Conservation (phyloP, 2,888 invertebrate species). For the Oasisia sp. region DNA sequence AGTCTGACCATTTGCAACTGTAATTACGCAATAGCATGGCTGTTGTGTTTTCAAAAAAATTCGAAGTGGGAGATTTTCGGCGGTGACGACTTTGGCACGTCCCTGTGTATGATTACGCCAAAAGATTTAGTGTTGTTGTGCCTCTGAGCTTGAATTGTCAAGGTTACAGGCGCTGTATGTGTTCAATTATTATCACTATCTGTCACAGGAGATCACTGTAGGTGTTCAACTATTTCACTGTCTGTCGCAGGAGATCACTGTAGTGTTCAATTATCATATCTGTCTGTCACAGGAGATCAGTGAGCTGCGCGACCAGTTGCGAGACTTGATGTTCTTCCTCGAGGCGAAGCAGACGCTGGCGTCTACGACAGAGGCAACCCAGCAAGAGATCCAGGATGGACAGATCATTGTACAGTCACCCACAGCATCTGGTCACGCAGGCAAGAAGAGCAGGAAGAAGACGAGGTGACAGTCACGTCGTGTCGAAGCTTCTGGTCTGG, state of each 20-base stretch:
- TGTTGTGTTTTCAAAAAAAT: too few species aligned
- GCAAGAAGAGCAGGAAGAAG: conserved; percentile 40
- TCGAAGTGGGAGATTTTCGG: too few species aligned
- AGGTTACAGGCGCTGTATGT: too few species aligned
- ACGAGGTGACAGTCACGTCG: conserved; percentile 34
- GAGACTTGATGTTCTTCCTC: conserved; percentile 96
- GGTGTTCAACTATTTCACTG: background rate
- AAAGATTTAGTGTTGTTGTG: too few species aligned
- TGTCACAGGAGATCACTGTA: conserved; percentile 74
- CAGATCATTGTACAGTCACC: conserved; percentile 70
- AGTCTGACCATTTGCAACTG: too few species aligned
- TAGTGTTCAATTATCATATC: too few species aligned
- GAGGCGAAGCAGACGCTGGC: conserved; percentile 79
- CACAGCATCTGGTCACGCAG: conserved; percentile 38
- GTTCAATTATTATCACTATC: background rate
- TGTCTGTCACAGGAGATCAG: conserved; percentile 71
- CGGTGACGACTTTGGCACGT: too few species aligned
- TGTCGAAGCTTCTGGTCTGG: background rate
- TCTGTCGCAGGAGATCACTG: conserved; percentile 73
- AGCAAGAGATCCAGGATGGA: conserved; percentile 69
- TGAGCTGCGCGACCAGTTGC: conserved; percentile 90
- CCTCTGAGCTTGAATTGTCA: too few species aligned
- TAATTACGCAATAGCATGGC: too few species aligned
- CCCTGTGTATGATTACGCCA: too few species aligned
- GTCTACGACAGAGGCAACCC: conserved; percentile 40